Evolutionary conservation across 1,140 invertebrate genomes (phyloP), one percentile per base, ranked within the genome.

Genomic region (Trichomalopsis sarcophagae): DNA sequence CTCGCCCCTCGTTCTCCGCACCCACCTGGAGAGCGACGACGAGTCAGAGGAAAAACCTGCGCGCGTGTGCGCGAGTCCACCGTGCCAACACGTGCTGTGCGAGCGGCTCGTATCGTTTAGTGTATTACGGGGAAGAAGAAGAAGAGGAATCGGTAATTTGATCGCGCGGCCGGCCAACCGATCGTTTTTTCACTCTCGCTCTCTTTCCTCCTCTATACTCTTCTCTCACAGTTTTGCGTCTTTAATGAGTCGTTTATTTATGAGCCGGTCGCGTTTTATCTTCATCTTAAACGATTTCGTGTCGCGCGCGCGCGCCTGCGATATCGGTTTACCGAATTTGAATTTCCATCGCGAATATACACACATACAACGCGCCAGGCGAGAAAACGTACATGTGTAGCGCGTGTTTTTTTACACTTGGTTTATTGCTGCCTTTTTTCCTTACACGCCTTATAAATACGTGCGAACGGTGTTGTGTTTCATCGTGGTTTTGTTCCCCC

Each of bases 201-300:
- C 33, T 79, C 40, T 71, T 21, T 62, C 14, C 17, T 55, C 50
- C 47, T 50, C 17, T 14, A 27, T 27, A 27, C 27, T 21, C 55
- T 62, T 78, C 76, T 23, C 44, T 23, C 44, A 14, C 76, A 44
- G 47, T 66, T 69, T 78, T n/a, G 55, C 71, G 21, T 17, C 55
- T 69, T 75, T 81, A 81, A 82, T 81, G 79, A 78, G 84, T 78
- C 62, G 55, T 30, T 82, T 85, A 85, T 85, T 85, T 85, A 85
- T 71, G 80, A 23, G 78, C 21, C 47, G 83, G 50, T n/a, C 44
- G 27, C 21, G 76, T 50, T 78, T 85, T 85, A 85, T 85, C 84
- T 85, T 71, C 84, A 85, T 85, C 84, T 85, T 81, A 85, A 85
- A 85, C 71, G 84, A 85, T 85, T 85, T 74, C 76, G 69, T 81